Conservation (phyloP, 1,140 invertebrate genomes). For the Aphidius ervi region DNA sequence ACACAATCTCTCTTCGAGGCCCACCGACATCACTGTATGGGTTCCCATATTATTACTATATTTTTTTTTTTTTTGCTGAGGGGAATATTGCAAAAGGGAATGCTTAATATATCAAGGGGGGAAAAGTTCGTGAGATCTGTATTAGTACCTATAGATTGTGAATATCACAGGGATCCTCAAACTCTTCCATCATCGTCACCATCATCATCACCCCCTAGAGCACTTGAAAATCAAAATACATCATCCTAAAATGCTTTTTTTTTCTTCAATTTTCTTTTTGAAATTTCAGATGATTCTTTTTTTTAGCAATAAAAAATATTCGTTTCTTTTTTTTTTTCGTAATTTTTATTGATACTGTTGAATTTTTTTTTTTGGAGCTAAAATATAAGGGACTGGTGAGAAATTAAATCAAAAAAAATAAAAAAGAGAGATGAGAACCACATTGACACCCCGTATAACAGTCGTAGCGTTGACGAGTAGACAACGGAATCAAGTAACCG, state of each 20-base stretch:
- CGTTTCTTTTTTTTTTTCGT: too few species aligned
- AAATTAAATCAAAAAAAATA: slow-evolving; percentile 15
- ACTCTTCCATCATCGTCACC: too few species aligned
- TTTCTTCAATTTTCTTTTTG: too few species aligned
- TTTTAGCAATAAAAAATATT: too few species aligned
- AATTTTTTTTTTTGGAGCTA: too few species aligned
- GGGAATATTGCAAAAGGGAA: slow-evolving; percentile 11
- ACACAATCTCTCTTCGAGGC: slow-evolving; percentile 23
- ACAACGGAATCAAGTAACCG: slow-evolving; percentile 49
- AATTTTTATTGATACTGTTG: too few species aligned
- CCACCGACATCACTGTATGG: slow-evolving; percentile 32
- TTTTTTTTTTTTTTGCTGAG: background rate
- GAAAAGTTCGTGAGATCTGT: slow-evolving; percentile 50
- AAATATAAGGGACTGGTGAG: too few species aligned
- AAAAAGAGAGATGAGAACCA: slow-evolving; percentile 46
- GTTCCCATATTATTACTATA: slow-evolving; percentile 37
- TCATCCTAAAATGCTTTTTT: too few species aligned
- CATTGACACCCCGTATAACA: slow-evolving; percentile 37
- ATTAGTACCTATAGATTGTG: slow-evolving; percentile 46
- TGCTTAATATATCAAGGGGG: slow-evolving; percentile 32
- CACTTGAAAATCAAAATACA: too few species aligned
- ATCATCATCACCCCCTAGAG: too few species aligned
- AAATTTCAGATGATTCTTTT: too few species aligned
- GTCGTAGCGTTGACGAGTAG: slow-evolving; percentile 48
- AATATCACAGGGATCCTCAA: slow-evolving; percentile 41